Conservation (phyloP, 2,888 invertebrate species). For the Drosophila macrospina region DNA sequence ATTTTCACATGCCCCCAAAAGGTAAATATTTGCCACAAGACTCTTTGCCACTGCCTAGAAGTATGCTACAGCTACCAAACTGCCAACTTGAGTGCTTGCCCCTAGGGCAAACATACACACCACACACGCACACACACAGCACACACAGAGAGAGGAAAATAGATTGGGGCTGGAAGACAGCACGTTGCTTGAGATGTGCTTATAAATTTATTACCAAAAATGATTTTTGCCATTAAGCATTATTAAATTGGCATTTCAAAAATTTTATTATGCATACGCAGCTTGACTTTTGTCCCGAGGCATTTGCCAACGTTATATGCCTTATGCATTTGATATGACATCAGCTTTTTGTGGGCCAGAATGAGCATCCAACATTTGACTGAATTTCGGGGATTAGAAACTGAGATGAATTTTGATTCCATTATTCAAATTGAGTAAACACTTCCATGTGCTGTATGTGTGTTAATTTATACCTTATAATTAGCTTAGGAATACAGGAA, state of each 20-base stretch:
- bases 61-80: slow-evolving; percentile 30
- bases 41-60: slow-evolving; percentile 42
- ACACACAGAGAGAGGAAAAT: slow-evolving; percentile 8
- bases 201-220: slow-evolving; percentile 79
- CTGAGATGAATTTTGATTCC: slow-evolving; percentile 1
- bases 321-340: slow-evolving; percentile 11
- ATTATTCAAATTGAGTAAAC: slow-evolving; percentile 20
- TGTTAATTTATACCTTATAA: too few species aligned
- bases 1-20: slow-evolving; percentile 74
- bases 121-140: slow-evolving; percentile 24
- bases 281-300: slow-evolving; percentile 61
- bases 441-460: neutral
- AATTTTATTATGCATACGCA: slow-evolving; percentile 70
- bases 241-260: slow-evolving; percentile 82
- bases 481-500: neutral
- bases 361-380: slow-evolving; percentile 7
- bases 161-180: slow-evolving; percentile 8
- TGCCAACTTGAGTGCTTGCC: slow-evolving; percentile 58
- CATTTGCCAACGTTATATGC: slow-evolving; percentile 16
- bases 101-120: slow-evolving; percentile 44
- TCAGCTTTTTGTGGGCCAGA: slow-evolving; percentile 10
- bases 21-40: slow-evolving; percentile 76
- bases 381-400: slow-evolving; percentile 4
- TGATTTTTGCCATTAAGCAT: slow-evolving; percentile 81
- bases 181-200: slow-evolving; percentile 50